These are phyloP conservation scores for Delia radicum DNA, from an alignment of 1,140 invertebrate species.

Conservation along the genomic window DNA sequence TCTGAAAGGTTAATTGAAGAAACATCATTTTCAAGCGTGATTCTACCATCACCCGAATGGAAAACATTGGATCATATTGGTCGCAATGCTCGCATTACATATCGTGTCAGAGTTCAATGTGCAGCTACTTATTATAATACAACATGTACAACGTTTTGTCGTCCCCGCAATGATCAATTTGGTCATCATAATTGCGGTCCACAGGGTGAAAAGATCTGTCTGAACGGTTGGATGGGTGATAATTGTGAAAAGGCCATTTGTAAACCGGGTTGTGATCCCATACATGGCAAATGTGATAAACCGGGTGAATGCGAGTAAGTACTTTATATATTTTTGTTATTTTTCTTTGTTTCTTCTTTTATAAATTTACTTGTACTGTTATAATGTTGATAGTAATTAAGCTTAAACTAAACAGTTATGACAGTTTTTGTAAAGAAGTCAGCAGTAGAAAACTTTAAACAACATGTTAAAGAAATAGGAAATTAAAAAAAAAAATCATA, in stretches of 20 bases:
- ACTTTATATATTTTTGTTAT: slow-evolving; percentile 6
- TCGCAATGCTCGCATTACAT: slow-evolving; percentile 72
- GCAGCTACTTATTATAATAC: slow-evolving; percentile 91
- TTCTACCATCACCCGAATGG: slow-evolving; percentile 85
- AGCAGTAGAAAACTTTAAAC: no score
- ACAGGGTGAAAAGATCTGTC: slow-evolving; percentile 87
- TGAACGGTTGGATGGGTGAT: slow-evolving; percentile 88
- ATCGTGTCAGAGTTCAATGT: slow-evolving; percentile 88
- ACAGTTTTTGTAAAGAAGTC: no score
- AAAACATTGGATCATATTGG: slow-evolving; percentile 83
- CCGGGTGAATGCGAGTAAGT: slow-evolving; percentile 89
- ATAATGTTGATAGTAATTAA: background rate
- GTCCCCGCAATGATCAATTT: slow-evolving; percentile 87
- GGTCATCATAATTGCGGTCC: slow-evolving; percentile 90
- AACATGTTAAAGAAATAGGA: background rate
- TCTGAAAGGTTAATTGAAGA: slow-evolving; percentile 78
- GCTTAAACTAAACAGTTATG: background rate
- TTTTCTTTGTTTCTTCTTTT: background rate
- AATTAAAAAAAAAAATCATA: background rate
- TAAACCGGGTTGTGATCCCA: slow-evolving; percentile 83
- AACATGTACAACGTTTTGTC: slow-evolving; percentile 90
- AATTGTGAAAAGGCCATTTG: slow-evolving; percentile 92
- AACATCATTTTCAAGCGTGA: slow-evolving; percentile 85
- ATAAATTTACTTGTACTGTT: background rate
- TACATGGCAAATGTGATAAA: slow-evolving; percentile 83